phyloP scores from a whole-genome alignment of 2,888 invertebrate species.

The Athalia rosae region DNA sequence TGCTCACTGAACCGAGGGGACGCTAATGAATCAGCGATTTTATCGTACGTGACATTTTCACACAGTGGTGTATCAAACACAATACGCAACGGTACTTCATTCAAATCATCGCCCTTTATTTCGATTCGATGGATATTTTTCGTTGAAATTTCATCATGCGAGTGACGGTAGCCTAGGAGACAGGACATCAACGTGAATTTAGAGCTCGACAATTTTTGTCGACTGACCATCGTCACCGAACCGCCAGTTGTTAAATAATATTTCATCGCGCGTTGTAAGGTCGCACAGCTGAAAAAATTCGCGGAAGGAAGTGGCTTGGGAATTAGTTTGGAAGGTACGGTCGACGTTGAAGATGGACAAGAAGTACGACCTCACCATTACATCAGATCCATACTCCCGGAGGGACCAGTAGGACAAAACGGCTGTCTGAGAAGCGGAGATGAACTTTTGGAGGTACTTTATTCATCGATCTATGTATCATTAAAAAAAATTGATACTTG shows the following conservation, averaged over 20 bases:
- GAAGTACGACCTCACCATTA: slow-evolving; percentile 99
- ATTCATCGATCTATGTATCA: not conserved
- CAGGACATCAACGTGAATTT: not conserved
- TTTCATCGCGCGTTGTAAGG: slow-evolving; percentile 74
- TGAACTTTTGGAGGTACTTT: slow-evolving; percentile 87
- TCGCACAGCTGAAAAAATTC: slow-evolving; percentile 94
- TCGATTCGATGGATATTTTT: slow-evolving; percentile 13
- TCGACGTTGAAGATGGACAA: slow-evolving; percentile 97
- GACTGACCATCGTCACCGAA: not conserved
- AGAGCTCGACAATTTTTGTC: slow-evolving; percentile 24
- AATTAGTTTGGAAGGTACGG: slow-evolving; percentile 98
- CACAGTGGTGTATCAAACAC: slow-evolving; percentile 2
- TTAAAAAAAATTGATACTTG: not conserved
- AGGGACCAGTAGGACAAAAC: slow-evolving; percentile 97
- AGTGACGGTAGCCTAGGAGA: not conserved
- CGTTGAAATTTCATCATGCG: slow-evolving; percentile 4
- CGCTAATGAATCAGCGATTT: not conserved
- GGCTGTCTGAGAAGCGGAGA: slow-evolving; percentile 93
- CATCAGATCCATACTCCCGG: slow-evolving; percentile 96
- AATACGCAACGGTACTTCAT: slow-evolving; percentile 36
- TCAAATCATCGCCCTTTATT: not conserved
- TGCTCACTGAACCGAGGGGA: slow-evolving; percentile 6
- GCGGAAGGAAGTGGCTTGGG: slow-evolving; percentile 94
- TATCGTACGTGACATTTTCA: not conserved
- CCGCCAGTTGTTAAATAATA: not conserved